phyloP scores from a whole-genome alignment of 2,797 vertebrate genomes.

The Ctenopoma multispine region DNA sequence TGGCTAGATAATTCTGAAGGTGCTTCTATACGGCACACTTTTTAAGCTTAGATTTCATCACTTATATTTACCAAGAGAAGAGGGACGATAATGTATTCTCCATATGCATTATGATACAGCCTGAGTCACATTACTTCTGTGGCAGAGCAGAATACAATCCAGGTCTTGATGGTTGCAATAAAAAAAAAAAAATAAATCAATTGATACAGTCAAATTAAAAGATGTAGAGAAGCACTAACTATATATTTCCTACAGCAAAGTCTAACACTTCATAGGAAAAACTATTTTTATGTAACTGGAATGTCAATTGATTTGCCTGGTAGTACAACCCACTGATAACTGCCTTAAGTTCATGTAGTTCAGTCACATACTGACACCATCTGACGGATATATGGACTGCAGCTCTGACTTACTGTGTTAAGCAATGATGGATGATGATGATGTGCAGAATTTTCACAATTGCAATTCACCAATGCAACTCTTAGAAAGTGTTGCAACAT shows the following conservation, averaged over 20 bases:
- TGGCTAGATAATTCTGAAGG: neutral
- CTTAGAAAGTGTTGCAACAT: neutral
- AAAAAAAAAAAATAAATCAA: no score
- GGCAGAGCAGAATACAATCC: constrained; percentile 25
- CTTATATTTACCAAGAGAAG: neutral
- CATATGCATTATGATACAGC: neutral
- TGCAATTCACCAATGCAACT: neutral
- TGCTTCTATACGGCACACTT: neutral
- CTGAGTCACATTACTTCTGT: constrained; percentile 13
- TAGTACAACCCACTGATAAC: neutral
- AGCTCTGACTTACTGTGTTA: constrained; percentile 16
- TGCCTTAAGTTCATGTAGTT: neutral
- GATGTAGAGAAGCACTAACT: neutral
- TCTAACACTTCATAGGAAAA: neutral
- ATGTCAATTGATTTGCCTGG: neutral
- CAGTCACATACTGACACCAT: constrained; percentile 73
- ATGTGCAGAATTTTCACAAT: constrained; percentile 1
- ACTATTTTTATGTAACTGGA: constrained; percentile 4
- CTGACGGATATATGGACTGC: constrained; percentile 59
- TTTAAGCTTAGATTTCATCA: neutral
- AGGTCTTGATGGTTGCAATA: neutral
- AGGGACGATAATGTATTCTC: neutral
- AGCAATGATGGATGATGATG: no score
- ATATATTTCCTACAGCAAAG: neutral
- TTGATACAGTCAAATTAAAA: constrained; percentile 3